phyloP scores from a whole-genome alignment of 2,797 vertebrate species.

The Labroides dimidiatus region DNA sequence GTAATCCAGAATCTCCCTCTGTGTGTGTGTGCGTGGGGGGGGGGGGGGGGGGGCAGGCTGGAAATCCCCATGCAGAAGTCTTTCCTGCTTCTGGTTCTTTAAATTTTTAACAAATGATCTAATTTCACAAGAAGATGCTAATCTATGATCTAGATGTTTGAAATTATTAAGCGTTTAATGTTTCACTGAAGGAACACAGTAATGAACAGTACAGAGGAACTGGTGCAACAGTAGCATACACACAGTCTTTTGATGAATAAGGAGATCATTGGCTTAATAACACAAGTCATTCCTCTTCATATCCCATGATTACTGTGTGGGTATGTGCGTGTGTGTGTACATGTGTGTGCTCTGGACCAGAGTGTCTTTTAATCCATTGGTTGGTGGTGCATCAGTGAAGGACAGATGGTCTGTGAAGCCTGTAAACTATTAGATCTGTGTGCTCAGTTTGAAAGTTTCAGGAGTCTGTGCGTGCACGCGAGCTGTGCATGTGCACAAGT shows the following conservation, averaged over 20 bases:
- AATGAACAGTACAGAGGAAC: constrained; percentile 3
- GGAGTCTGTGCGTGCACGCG: constrained; percentile 37
- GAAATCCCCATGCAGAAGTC: neutral
- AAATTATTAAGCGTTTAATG: constrained; percentile 37
- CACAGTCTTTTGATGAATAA: constrained; percentile 53
- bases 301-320: neutral
- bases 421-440: constrained; percentile 28
- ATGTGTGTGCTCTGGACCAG: constrained; percentile 1
- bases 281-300: constrained; percentile 35
- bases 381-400: constrained; percentile 44
- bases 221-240: constrained; percentile 31
- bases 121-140: neutral
- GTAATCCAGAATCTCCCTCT: constrained; percentile 70
- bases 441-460: constrained; percentile 44
- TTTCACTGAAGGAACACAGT: constrained; percentile 1
- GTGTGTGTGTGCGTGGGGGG: constrained; percentile 21
- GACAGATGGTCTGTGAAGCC: constrained; percentile 66
- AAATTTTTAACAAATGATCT: neutral
- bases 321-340: constrained; percentile 12
- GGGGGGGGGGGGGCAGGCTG: neutral
- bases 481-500: too few relatives aligned
- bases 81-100: neutral
- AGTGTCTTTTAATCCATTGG: constrained; percentile 61
- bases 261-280: constrained; percentile 48
- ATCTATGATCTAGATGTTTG: neutral